Percentiles rank a stretch among this genome's conserved stretches.
phyloP scores from a whole-genome alignment of 2,888 invertebrate genomes.

The Strigamia transsilvanica region DNA sequence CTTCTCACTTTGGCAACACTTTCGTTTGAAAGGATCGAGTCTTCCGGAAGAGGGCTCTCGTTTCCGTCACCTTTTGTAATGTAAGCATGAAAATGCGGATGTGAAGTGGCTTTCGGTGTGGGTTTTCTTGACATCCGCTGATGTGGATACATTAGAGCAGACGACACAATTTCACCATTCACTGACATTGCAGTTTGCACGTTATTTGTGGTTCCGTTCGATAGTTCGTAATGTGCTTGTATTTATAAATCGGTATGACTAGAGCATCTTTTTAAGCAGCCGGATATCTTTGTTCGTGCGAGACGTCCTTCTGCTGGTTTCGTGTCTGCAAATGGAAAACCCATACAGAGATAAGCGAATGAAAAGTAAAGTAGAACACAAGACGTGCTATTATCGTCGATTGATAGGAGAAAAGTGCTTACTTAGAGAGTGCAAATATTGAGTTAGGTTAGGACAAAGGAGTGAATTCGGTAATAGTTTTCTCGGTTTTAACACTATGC shows the following conservation, averaged over 20 bases:
- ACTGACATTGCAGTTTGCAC: conserved; percentile 5
- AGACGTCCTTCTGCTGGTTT: conserved; percentile 7
- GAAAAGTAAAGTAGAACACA: conserved; percentile 26
- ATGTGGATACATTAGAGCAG: neutral
- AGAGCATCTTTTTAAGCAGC: neutral
- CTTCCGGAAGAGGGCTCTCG: conserved; percentile 22
- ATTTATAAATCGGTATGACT: conserved; percentile 12
- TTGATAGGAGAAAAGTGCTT: conserved; percentile 35
- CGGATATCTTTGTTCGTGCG: neutral
- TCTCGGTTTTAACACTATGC: neutral
- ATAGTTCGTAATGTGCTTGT: neutral
- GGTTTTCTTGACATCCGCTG: conserved; percentile 4
- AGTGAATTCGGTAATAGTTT: neutral
- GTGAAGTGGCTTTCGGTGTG: conserved; percentile 21
- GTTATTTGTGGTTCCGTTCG: neutral
- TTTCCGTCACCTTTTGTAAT: neutral
- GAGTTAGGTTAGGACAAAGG: conserved; percentile 2
- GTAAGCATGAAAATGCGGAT: conserved; percentile 3
- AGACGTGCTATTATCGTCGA: neutral
- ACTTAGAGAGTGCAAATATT: conserved; percentile 4
- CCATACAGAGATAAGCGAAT: conserved; percentile 34
- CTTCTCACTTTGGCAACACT: conserved; percentile 6
- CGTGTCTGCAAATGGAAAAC: conserved; percentile 27
- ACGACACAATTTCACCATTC: conserved; percentile 18
- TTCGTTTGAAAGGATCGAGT: neutral